Percentiles rank a stretch among this genome's conserved stretches.
phyloP scores from a whole-genome alignment of 1,140 invertebrate genomes.

The Geopemphigus sp. region DNA sequence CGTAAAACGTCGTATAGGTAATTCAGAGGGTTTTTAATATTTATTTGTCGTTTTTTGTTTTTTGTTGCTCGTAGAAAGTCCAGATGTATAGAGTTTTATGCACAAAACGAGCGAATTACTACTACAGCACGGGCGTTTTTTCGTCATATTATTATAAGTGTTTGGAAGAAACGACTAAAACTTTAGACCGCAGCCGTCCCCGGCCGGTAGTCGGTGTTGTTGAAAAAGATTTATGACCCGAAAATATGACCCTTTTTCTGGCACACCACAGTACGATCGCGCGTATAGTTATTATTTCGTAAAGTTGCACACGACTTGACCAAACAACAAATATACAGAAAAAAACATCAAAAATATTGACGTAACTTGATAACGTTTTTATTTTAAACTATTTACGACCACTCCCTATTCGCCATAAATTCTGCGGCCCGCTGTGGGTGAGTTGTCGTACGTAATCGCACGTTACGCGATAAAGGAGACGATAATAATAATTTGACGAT shows the following conservation, averaged over 20 bases:
- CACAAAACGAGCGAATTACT: constrained; percentile 33
- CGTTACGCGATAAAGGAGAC: constrained; percentile 3
- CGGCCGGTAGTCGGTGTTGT: background rate
- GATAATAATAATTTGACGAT: constrained; percentile 27
- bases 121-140: constrained; percentile 20
- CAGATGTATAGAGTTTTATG: constrained; percentile 21
- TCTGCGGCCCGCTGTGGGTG: background rate
- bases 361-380: constrained; percentile 21
- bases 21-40: background rate
- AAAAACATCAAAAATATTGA: constrained; percentile 27
- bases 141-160: constrained; percentile 23
- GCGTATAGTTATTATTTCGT: constrained; percentile 26
- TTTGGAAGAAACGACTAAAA: constrained; percentile 27
- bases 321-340: constrained; percentile 9
- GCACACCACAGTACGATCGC: background rate
- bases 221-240: constrained; percentile 44
- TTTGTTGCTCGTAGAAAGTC: constrained; percentile 5
- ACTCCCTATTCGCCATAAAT: constrained; percentile 23
- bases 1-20: constrained; percentile 2
- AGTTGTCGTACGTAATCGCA: background rate
- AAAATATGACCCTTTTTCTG: constrained; percentile 46
- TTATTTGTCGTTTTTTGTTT: background rate
- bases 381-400: constrained; percentile 43
- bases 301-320: constrained; percentile 17
- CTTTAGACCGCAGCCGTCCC: constrained; percentile 22